Conservation (phyloP, 2,888 invertebrate species). For the Cecidostiba fungosa region DNA sequence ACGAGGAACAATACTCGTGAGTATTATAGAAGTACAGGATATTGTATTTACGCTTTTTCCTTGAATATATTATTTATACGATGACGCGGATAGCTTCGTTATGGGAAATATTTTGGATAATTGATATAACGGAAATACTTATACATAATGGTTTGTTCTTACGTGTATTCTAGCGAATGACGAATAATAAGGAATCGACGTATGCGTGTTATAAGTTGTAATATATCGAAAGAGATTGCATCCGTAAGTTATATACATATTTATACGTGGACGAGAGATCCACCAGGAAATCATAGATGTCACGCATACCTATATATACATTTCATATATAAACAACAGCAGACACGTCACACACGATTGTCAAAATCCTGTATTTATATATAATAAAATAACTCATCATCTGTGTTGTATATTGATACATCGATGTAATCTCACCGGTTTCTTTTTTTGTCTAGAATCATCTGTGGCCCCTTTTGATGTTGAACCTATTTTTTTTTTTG, state of each 20-base stretch:
- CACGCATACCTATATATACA: neutral
- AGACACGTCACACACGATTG: neutral
- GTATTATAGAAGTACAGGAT: constrained; percentile 82
- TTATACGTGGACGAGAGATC: neutral
- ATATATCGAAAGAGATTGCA: neutral
- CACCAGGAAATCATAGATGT: neutral
- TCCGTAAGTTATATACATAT: neutral
- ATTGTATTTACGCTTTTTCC: no score
- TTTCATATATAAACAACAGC: neutral
- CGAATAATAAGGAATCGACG: neutral
- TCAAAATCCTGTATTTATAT: neutral
- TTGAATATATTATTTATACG: no score
- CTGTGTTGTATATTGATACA: no score
- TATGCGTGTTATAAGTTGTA: neutral
- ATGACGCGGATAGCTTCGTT: no score
- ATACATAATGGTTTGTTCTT: neutral
- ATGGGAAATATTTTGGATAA: no score
- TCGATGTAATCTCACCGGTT: neutral
- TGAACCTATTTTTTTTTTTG: neutral
- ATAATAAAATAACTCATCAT: neutral
- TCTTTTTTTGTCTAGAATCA: neutral
- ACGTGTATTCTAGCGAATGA: neutral
- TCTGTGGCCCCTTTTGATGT: neutral
- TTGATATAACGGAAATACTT: no score
- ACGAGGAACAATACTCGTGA: constrained; percentile 96